phyloP scores from a whole-genome alignment of 2,888 invertebrate species.

The Linyphia triangularis region DNA sequence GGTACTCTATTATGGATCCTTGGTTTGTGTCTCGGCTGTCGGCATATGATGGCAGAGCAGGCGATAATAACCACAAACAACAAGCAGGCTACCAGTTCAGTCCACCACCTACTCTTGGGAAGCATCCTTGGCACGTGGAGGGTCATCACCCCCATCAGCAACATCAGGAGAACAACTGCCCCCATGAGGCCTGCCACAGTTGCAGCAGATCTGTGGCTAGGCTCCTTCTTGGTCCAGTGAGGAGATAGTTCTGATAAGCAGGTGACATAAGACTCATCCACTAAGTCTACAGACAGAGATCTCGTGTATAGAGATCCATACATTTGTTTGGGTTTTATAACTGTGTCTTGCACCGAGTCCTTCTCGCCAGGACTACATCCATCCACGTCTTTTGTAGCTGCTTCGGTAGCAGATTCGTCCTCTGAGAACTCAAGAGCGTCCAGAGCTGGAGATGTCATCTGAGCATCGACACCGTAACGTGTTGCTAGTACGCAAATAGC shows the following conservation, averaged over 20 bases:
- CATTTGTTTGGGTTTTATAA: background rate
- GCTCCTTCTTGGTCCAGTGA: constrained; percentile 69
- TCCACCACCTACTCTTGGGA: constrained; percentile 70
- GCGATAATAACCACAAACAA: constrained; percentile 61
- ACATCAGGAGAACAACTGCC: constrained; percentile 70
- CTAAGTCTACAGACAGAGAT: constrained; percentile 68
- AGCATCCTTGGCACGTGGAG: constrained; percentile 70
- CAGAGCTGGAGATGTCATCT: constrained; percentile 1
- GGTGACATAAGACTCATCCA: constrained; percentile 63
- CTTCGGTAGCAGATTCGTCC: constrained; percentile 45
- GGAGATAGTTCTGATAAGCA: constrained; percentile 71
- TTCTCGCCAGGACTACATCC: background rate
- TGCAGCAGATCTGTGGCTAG: constrained; percentile 60
- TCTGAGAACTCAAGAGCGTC: constrained; percentile 63
- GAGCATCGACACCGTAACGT: constrained; percentile 54
- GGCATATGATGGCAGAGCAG: constrained; percentile 53
- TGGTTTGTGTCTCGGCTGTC: constrained; percentile 74
- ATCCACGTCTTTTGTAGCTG: background rate
- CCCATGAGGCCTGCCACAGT: constrained; percentile 66
- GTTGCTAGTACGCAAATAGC: constrained; percentile 69
- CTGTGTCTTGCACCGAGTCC: background rate
- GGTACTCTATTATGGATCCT: constrained; percentile 72
- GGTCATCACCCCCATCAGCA: constrained; percentile 74
- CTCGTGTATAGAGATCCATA: constrained; percentile 55
- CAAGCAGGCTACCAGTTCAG: constrained; percentile 60